Base-by-base conservation (phyloP, 2,113 vertebrate genomes). In the Zapornia atra region DNA sequence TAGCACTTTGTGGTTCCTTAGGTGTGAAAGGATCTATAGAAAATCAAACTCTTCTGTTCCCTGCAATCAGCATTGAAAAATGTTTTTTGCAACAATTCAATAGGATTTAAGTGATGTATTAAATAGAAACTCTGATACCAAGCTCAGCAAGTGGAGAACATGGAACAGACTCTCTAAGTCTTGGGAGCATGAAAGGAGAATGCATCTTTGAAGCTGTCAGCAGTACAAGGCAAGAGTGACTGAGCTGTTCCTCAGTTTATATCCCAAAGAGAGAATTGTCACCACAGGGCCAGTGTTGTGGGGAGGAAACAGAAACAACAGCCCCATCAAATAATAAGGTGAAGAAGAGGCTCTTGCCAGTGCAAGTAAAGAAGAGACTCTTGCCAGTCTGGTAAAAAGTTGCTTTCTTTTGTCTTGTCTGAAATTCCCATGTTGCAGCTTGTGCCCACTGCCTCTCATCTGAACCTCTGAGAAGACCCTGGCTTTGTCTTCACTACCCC, bases 151-250 rank as follows among this genome's bases (percentile, higher is more conserved):
- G 36, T 16, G 53, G 13, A 61, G 10, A 22, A 15, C 3, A 3
- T 25, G 60, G 63, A 66, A 53, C 68, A 63, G 44, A 16, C 56
- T 72, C 25, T 42, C 42, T 79, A 34, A 22, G 42, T 22, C n/a
- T 34, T 10, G 46, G 59, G 31, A 73, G 10, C 12, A 6, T 0
- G 9, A 59, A 73, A 26, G 69, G 40, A 69, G 50, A 64, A 5
- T 0, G 2, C 56, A 40, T 21, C 78, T 60, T 53, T 69, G 42
- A 33, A 53, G 56, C 20, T 73, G 40, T 68, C 34, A 56, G 83
- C 59, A 42, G 17, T 2, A 2, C 6, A 12, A 53, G 69, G 66
- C 2, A 3, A 79, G 40, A 76, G 28, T 0, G 0, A 33, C 36
- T 0, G 1, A 64, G 33, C 53, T 1, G 5, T 65, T 88, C 40